Percentiles rank a stretch among this genome's conserved stretches.
Evolutionary conservation across 2,888 invertebrate species (phyloP).

Genomic region (Ectobius pallidus): DNA sequence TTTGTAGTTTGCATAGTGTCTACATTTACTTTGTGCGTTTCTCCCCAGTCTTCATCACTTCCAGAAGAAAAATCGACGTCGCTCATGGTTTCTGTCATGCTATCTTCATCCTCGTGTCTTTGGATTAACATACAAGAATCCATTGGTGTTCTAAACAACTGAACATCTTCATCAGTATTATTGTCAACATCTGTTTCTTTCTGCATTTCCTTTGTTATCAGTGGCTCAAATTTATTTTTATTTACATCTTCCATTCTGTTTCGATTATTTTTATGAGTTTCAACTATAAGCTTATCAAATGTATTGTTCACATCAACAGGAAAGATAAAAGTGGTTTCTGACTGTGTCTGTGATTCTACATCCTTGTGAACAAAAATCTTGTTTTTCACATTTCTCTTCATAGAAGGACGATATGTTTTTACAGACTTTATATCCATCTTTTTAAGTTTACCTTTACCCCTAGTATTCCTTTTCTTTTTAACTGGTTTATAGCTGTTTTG

Average conservation of each 20-base stretch:
- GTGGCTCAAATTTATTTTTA: too few relatives aligned
- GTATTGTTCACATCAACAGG: slow-evolving; percentile 15
- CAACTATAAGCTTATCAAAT: slow-evolving; percentile 18
- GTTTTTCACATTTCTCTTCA: background rate
- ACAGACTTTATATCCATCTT: background rate
- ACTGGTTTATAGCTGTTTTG: background rate
- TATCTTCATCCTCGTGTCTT: background rate
- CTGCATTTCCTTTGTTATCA: too few relatives aligned
- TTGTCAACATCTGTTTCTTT: background rate
- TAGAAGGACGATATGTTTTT: background rate
- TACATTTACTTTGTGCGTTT: background rate
- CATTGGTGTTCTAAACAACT: background rate
- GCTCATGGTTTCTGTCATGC: slow-evolving; percentile 11
- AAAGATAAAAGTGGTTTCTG: background rate
- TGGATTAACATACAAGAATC: background rate
- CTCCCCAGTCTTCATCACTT: background rate
- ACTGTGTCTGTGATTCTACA: background rate
- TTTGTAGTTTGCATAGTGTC: background rate
- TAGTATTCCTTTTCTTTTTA: background rate
- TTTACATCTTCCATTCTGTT: too few relatives aligned
- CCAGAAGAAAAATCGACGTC: slow-evolving; percentile 19
- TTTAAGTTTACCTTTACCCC: background rate
- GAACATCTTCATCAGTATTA: background rate
- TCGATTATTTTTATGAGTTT: background rate
- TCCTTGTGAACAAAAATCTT: background rate